phyloP scores from a whole-genome alignment of 2,113 vertebrate genomes.

The Amphiprion ocellaris region DNA sequence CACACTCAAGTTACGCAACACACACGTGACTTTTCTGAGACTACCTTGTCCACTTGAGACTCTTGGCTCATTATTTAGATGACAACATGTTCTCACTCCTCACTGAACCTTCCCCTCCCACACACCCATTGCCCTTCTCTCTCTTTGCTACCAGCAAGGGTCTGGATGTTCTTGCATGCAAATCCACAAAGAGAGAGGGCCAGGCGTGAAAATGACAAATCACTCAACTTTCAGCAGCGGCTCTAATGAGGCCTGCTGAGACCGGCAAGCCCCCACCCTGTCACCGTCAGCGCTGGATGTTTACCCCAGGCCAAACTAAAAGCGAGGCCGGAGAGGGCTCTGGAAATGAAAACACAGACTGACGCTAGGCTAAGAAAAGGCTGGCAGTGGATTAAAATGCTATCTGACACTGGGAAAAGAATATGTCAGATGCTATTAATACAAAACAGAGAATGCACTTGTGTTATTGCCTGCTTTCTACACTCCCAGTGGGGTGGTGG shows the following conservation, averaged over 20 bases:
- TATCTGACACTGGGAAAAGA: slow-evolving; percentile 68
- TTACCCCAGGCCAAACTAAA: slow-evolving; percentile 24
- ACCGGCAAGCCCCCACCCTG: background rate
- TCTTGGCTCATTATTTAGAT: slow-evolving; percentile 45
- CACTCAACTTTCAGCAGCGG: slow-evolving; percentile 53
- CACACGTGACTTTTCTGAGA: slow-evolving; percentile 23
- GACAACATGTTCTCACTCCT: slow-evolving; percentile 39
- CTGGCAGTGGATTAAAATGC: slow-evolving; percentile 66
- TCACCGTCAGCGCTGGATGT: slow-evolving; percentile 21
- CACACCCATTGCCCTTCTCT: slow-evolving; percentile 2
- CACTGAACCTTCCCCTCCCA: background rate
- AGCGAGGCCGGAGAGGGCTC: slow-evolving; percentile 3
- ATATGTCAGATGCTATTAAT: slow-evolving; percentile 79
- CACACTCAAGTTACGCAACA: slow-evolving; percentile 29
- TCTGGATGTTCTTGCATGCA: slow-evolving; percentile 58
- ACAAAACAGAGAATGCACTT: slow-evolving; percentile 62
- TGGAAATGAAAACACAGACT: slow-evolving; percentile 58
- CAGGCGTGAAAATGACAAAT: slow-evolving; percentile 55
- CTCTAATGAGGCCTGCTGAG: slow-evolving; percentile 58
- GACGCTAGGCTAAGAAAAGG: slow-evolving; percentile 54
- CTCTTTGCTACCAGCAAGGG: slow-evolving; percentile 35
- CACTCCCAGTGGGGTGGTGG: slow-evolving; percentile 28
- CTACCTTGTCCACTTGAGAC: slow-evolving; percentile 12
- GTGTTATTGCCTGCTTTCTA: slow-evolving; percentile 63
- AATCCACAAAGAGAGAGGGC: slow-evolving; percentile 74